Evolutionary conservation across 2,888 invertebrate genomes (phyloP).

Genomic region (Trachelus troglodyta): DNA sequence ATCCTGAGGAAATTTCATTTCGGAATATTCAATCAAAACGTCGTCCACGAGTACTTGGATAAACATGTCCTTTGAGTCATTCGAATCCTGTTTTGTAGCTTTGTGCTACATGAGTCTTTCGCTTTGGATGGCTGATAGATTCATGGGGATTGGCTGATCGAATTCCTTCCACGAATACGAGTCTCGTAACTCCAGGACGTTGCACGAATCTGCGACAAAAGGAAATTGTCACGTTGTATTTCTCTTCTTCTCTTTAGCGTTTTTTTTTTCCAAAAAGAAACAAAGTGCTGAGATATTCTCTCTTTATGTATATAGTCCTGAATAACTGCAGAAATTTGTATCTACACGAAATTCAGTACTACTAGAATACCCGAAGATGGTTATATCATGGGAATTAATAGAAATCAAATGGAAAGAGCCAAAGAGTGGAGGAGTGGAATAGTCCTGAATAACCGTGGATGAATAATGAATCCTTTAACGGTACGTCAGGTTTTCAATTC

Average conservation of each 20-base stretch:
- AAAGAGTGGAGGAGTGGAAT: too few species aligned
- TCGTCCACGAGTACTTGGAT: neutral
- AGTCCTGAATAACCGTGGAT: too few species aligned
- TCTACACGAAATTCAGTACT: too few species aligned
- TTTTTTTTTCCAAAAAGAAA: neutral
- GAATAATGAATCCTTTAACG: neutral
- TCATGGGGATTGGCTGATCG: neutral
- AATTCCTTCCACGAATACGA: neutral
- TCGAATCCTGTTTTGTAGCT: neutral
- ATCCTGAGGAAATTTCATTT: neutral
- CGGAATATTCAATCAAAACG: neutral
- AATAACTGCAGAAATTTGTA: too few species aligned
- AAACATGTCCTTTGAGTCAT: neutral
- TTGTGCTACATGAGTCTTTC: neutral
- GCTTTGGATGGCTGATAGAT: neutral
- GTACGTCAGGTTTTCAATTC: neutral
- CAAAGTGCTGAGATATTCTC: neutral
- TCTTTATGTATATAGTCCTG: too few species aligned
- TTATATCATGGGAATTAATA: too few species aligned
- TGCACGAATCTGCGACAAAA: neutral
- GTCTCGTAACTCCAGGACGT: neutral
- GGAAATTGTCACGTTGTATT: neutral
- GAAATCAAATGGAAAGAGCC: too few species aligned
- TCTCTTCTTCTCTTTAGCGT: too few species aligned
- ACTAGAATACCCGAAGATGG: too few species aligned